Evolutionary conservation across 2,888 invertebrate species (phyloP).

Genomic region (Apamea sordens): DNA sequence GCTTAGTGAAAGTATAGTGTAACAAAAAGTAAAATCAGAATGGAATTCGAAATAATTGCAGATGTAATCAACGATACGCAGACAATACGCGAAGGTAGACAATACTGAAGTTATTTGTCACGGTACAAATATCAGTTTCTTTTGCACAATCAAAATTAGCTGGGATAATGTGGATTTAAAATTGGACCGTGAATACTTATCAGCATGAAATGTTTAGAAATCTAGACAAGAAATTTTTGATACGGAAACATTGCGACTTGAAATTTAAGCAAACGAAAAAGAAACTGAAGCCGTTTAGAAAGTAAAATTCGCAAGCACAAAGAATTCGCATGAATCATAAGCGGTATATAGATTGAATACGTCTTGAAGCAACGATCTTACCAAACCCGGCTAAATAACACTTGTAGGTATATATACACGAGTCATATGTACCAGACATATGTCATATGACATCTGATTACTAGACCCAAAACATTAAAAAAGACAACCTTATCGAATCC

Average conservation of each 20-base stretch:
- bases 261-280: conserved; percentile 39
- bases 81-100: conserved; percentile 54
- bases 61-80: conserved; percentile 63
- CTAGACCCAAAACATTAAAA: conserved; percentile 1
- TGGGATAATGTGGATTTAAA: conserved; percentile 47
- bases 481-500: conserved; percentile 2
- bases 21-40: conserved; percentile 61
- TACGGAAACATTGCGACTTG: conserved; percentile 34
- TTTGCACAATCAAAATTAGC: conserved; percentile 41
- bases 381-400: conserved; percentile 16
- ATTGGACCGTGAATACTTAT: conserved; percentile 39
- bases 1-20: conserved; percentile 70
- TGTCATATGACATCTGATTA: conserved; percentile 7
- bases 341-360: conserved; percentile 30
- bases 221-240: conserved; percentile 37
- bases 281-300: conserved; percentile 47
- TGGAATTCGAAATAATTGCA: conserved; percentile 63
- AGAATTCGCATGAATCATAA: conserved; percentile 48
- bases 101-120: conserved; percentile 59
- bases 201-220: conserved; percentile 45
- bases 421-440: conserved; percentile 1
- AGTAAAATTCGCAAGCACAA: conserved; percentile 47
- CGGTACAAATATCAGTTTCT: conserved; percentile 37
- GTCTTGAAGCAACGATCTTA: conserved; percentile 28
- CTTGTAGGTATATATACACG: background rate